Conservation (phyloP, 1,140 invertebrate species). For the Nephotettix cincticeps region DNA sequence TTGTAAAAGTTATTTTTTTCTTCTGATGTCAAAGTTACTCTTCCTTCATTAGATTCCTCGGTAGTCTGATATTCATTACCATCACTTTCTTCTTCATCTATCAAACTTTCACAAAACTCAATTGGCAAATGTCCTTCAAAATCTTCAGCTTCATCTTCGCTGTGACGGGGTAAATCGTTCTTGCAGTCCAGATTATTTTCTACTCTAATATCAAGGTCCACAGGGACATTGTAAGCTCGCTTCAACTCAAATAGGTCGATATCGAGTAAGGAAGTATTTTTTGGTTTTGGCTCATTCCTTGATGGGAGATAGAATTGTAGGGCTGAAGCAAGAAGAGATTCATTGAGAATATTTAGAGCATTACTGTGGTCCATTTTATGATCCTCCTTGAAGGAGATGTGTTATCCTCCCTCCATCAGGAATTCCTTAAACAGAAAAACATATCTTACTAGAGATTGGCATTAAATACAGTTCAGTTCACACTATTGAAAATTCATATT, state of each 20-base stretch:
- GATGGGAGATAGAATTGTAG: too few species aligned
- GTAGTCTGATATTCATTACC: background rate
- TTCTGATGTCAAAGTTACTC: background rate
- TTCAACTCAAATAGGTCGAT: background rate
- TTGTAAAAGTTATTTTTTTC: background rate
- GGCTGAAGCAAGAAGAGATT: too few species aligned
- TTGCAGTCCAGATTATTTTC: background rate
- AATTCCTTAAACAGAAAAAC: too few species aligned
- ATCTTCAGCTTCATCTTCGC: background rate
- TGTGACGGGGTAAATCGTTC: background rate
- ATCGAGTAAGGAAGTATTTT: background rate
- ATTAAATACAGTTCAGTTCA: too few species aligned
- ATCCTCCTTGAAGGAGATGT: too few species aligned
- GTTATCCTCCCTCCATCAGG: too few species aligned
- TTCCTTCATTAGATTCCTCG: background rate
- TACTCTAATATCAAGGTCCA: background rate
- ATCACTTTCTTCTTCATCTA: background rate
- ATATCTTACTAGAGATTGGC: too few species aligned
- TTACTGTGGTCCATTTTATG: too few species aligned
- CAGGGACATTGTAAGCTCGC: background rate
- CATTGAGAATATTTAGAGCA: too few species aligned
- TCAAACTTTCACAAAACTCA: background rate
- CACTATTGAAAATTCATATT: too few species aligned
- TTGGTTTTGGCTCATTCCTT: too few species aligned
- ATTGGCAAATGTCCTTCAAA: background rate